Conservation (phyloP, 23 tunicate species). For the Diplosoma virens region DNA sequence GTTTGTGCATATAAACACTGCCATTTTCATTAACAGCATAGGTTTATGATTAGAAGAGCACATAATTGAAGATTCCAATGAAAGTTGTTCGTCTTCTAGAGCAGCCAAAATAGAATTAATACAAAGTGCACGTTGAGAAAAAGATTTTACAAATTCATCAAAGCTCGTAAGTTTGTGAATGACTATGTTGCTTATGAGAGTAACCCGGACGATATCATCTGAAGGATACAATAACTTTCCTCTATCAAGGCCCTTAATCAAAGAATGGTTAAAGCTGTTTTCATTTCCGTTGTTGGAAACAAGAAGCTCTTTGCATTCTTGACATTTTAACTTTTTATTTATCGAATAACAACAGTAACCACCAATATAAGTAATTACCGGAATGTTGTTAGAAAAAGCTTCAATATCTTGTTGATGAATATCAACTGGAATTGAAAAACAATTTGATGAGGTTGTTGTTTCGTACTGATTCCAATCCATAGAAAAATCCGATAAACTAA, state of each 20-base stretch:
- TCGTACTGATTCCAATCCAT: slow-evolving; percentile 1
- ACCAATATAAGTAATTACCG: slow-evolving; percentile 12
- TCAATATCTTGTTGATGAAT: too few species aligned
- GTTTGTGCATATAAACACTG: not conserved
- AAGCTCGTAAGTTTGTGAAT: not conserved
- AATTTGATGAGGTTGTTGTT: too few species aligned
- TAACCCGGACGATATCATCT: slow-evolving; percentile 1
- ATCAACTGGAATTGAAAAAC: too few species aligned
- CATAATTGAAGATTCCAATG: not conserved
- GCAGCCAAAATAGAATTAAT: slow-evolving; percentile 14
- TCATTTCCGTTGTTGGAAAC: not conserved
- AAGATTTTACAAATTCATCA: slow-evolving; percentile 1
- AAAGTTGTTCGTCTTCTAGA: slow-evolving; percentile 2
- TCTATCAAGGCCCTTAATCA: slow-evolving; percentile 7
- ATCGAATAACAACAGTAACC: slow-evolving; percentile 27
- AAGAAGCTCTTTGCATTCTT: not conserved
- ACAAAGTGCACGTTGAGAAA: not conserved
- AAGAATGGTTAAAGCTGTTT: not conserved
- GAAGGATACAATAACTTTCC: slow-evolving; percentile 4
- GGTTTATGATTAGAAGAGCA: slow-evolving; percentile 7
- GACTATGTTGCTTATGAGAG: not conserved
- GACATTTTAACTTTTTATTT: slow-evolving; percentile 14
- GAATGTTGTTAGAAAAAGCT: too few species aligned
- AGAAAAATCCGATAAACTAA: not conserved
- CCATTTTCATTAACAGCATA: not conserved